Evolutionary conservation across 2,888 invertebrate species (phyloP), one percentile per base, ranked within the genome.

Genomic region (Mesochorus sp.): DNA sequence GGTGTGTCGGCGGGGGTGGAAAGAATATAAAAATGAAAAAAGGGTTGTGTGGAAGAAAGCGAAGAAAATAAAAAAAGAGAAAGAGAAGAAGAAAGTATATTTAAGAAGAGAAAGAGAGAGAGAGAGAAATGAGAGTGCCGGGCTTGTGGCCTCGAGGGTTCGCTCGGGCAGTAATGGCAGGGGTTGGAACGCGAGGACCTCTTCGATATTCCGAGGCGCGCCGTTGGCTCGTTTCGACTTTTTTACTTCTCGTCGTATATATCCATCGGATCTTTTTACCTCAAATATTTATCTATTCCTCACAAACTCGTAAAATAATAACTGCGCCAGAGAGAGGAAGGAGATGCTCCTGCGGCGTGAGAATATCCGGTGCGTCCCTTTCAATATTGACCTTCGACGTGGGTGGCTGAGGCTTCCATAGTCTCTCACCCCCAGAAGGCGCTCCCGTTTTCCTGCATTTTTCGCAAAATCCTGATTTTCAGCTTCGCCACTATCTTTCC

Each of bases 251-350:
- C 26, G 14, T 49, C 39, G n/a, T 47, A 61, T 68, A 34, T 12
- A 17, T 26, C 39, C 44, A 61, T 10, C 5, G 34, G 47, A 57
- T 57, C 51, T 53, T 55, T 28, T 62, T 8, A 42, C 55, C 31
- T 75, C 55, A 62, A 75, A 75, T 62, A 72, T 77, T 55, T 66
- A 49, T 62, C 53, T 39, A 49, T 28, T 39, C 47, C 8, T 31
- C 31, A n/a, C n/a, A 24, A 55, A 26, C 17, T 19, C 53, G 17
- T 37, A 44, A 47, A 55, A 53, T 14, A 34, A 66, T 53, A 37
- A 44, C 57, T 47, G 0, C n/a, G n/a, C n/a, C n/a, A n/a, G n/a
- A n/a, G n/a, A n/a, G n/a, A n/a, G n/a, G n/a, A n/a, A n/a, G n/a
- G n/a, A n/a, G n/a, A n/a, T n/a, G n/a, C n/a, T n/a, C n/a, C n/a